These are phyloP conservation scores for Indicator indicator DNA, from an alignment of 2,113 vertebrate species.

Conservation along the genomic window DNA sequence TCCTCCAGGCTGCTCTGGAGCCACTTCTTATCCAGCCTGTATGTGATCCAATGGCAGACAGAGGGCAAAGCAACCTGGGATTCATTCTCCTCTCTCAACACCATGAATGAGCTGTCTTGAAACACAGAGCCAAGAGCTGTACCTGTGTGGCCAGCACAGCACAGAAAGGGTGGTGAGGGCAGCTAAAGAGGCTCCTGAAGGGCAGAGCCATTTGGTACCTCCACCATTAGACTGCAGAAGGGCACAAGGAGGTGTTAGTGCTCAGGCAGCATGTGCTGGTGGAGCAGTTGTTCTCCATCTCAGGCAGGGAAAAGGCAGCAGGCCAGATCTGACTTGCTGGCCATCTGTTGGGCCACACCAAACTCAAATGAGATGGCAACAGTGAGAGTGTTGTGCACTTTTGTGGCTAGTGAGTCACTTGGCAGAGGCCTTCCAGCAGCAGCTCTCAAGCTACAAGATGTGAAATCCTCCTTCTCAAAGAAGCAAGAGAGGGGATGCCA, in stretches of 20 bases:
- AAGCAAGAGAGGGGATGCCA: background rate
- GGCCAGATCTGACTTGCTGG: constrained; percentile 52
- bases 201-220: background rate
- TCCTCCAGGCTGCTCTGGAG: too few species aligned
- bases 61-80: background rate
- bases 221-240: background rate
- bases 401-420: constrained; percentile 3
- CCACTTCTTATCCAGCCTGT: too few species aligned
- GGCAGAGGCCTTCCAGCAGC: constrained; percentile 9
- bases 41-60: background rate
- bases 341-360: constrained; percentile 63
- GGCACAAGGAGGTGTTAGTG: background rate
- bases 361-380: constrained; percentile 15
- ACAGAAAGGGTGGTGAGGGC: background rate
- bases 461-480: background rate
- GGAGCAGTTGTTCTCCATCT: constrained; percentile 32
- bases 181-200: background rate
- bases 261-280: constrained; percentile 21
- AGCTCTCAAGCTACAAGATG: background rate
- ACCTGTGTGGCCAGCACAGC: background rate
- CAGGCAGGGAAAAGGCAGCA: constrained; percentile 44
- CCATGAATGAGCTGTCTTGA: background rate
- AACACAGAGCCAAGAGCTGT: background rate
- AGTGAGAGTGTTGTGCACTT: constrained; percentile 28
- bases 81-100: background rate